phyloP scores from a whole-genome alignment of 1,140 invertebrate genomes.

The Drosophila murphyi region DNA sequence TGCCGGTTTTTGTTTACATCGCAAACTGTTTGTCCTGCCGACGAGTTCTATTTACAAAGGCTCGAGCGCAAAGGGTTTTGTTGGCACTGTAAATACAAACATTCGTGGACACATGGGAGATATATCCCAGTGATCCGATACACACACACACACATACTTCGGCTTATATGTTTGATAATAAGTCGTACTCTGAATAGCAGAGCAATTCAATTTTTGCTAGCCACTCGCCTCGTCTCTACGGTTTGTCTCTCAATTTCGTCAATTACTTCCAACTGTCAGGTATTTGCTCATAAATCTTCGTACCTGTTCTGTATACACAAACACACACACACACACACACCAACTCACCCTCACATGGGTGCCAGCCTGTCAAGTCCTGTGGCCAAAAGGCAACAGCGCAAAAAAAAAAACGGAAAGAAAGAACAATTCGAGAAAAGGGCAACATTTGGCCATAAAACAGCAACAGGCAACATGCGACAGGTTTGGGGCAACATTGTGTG shows the following conservation, averaged over 20 bases:
- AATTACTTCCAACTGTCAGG: conserved; percentile 63
- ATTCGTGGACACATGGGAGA: too few relatives aligned
- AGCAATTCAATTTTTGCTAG: conserved; percentile 15
- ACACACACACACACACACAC: background rate
- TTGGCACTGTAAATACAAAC: conserved; percentile 23
- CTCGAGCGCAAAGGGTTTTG: conserved; percentile 19
- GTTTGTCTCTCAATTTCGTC: conserved; percentile 67
- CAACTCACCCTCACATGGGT: background rate
- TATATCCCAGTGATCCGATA: too few relatives aligned
- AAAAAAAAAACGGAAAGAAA: conserved; percentile 3
- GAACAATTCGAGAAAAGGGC: conserved; percentile 33
- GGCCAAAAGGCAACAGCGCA: conserved; percentile 20
- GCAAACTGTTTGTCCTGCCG: conserved; percentile 32
- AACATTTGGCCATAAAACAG: conserved; percentile 55
- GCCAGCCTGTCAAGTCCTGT: conserved; percentile 40
- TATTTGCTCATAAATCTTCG: conserved; percentile 64
- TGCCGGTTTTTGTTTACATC: conserved; percentile 37
- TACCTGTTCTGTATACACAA: background rate
- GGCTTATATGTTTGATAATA: conserved; percentile 21
- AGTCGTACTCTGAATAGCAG: conserved; percentile 1
- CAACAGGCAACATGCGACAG: conserved; percentile 51
- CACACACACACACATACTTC: conserved; percentile 1
- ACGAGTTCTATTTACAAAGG: conserved; percentile 33
- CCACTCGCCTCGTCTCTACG: conserved; percentile 12
- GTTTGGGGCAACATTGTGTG: conserved; percentile 39